phyloP scores from a whole-genome alignment of 1,140 invertebrate genomes.

The Papilio dardanus region DNA sequence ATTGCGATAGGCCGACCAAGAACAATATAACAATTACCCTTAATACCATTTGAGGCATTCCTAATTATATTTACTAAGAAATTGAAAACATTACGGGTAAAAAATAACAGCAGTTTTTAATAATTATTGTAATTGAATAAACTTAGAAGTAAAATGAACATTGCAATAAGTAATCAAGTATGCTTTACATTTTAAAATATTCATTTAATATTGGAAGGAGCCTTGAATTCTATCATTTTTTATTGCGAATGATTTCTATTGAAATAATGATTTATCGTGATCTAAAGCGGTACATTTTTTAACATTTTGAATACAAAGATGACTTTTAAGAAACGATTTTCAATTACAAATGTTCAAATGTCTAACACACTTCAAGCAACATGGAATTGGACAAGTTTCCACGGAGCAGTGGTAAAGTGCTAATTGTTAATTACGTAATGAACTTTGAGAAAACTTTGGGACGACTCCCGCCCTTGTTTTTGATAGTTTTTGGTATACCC shows the following conservation, averaged over 20 bases:
- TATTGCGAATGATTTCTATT: not conserved
- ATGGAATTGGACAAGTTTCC: slow-evolving; percentile 17
- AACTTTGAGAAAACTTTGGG: slow-evolving; percentile 19
- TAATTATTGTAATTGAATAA: too few relatives aligned
- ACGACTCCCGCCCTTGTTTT: slow-evolving; percentile 1
- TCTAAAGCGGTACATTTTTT: not conserved
- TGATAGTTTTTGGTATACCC: slow-evolving; percentile 20
- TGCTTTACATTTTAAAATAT: too few relatives aligned
- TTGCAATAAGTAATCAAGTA: too few relatives aligned
- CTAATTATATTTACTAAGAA: not conserved
- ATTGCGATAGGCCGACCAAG: not conserved
- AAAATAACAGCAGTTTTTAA: too few relatives aligned
- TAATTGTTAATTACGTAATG: slow-evolving; percentile 24
- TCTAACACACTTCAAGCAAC: slow-evolving; percentile 3
- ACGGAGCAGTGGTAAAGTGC: not conserved
- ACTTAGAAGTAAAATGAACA: too few relatives aligned
- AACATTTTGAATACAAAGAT: not conserved
- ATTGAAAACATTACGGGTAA: not conserved
- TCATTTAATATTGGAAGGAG: too few relatives aligned
- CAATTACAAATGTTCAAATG: not conserved
- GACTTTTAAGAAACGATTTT: not conserved
- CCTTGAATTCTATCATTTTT: not conserved
- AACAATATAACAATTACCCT: slow-evolving; percentile 22
- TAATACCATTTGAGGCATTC: not conserved
- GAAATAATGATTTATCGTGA: not conserved